Base-by-base conservation (phyloP, 2,113 vertebrate genomes). In the Promerops cafer region DNA sequence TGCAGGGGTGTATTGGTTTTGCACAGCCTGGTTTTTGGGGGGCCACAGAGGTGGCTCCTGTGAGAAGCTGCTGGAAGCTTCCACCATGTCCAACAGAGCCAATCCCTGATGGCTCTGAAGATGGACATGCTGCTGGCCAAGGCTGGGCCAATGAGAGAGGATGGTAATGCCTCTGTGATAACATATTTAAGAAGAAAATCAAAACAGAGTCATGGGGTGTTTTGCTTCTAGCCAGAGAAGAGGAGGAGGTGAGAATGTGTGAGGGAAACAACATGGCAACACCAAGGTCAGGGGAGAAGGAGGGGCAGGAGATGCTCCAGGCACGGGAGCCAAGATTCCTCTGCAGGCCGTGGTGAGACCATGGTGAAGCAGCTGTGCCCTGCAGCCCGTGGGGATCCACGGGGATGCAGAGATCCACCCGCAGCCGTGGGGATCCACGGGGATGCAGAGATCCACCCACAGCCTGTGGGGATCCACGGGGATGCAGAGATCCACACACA, bases 71-170 rank as follows among this genome's bases (percentile, higher is more conserved):
- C 72, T 60, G 56, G 72, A 76, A 47, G 4, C 5, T 79, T 44
- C 31, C 76, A 53, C 19, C 4, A 0, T 28, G 31, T 42, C 59
- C 4, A 6, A 31, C 37, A 64, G 18, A 13, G 5, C 30, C 23
- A n/a, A 0, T n/a, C 14, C 18, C 31, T 53, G 31, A 14, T 53
- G 5, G 31, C 1, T 53, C 3, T 52, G 47, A 7, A 16, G 47
- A 17, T 42, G 76, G 31, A 79, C 8, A 0, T 2, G 30, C 37
- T 64, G 60, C 47, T 52, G 75, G 37, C 13, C 47, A 78, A 19
- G 1, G 1, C 27, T 60, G 56, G 44, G 56, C 44, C 56, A 61
- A 5, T 1, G 0, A 15, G 28, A 40, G 28, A 61, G 5, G 35
- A 0, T 50, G 57, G 57, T 16, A 27, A 53, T 4, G 2, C 37